These are phyloP conservation scores for human (Homo sapiens) DNA, from an alignment of 2,113 vertebrate genomes.

Conservation along the genomic window DNA sequence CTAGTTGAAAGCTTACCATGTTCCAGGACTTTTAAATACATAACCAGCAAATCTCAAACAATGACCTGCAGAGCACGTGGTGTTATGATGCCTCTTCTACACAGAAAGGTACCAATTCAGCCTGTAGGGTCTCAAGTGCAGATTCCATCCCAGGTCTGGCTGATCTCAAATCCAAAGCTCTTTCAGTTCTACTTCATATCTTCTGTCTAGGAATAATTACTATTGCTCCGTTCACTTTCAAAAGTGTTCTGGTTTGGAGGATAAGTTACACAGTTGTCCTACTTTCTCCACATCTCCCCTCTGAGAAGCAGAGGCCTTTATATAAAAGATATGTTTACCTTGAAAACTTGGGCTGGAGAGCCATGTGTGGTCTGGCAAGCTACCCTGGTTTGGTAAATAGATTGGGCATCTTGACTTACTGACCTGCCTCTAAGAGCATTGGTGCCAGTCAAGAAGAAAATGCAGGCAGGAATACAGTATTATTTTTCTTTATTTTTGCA, in stretches of 20 bases:
- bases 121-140: accelerated
- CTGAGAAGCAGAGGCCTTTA: background rate
- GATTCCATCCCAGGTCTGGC: background rate
- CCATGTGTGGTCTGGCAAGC: background rate
- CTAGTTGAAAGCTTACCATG: background rate
- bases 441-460: background rate
- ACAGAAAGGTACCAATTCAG: background rate
- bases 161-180: background rate
- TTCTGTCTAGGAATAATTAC: background rate
- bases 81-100: accelerated
- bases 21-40: background rate
- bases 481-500: background rate
- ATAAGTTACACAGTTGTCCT: background rate
- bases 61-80: background rate
- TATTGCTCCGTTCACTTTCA: background rate
- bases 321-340: background rate
- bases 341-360: background rate
- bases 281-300: background rate
- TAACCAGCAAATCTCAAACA: background rate
- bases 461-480: background rate
- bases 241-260: background rate
- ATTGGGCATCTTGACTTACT: background rate
- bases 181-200: background rate
- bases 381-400: background rate
- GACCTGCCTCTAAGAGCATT: background rate